A percentile compares a stretch with the other conserved stretches of the same genome.
phyloP scores from a whole-genome alignment of 2,888 invertebrate species.

The Magallana nippona region DNA sequence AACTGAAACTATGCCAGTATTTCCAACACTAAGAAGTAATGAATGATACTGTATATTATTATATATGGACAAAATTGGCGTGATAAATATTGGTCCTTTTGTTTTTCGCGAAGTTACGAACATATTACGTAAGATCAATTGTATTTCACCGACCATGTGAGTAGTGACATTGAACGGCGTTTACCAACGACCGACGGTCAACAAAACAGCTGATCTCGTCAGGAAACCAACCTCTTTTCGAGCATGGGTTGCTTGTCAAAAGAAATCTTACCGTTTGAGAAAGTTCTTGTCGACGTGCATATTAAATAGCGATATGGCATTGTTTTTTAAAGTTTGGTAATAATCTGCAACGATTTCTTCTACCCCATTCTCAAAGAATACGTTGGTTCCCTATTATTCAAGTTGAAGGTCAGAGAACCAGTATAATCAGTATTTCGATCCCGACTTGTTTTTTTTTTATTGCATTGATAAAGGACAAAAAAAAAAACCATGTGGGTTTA shows the following conservation, averaged over 20 bases:
- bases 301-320: slow-evolving; percentile 28
- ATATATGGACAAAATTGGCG: neutral
- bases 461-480: too few species aligned
- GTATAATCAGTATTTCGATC: slow-evolving; percentile 1
- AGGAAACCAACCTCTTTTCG: neutral
- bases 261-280: slow-evolving; percentile 22
- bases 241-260: neutral
- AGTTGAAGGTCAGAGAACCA: slow-evolving; percentile 33
- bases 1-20: too few species aligned
- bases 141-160: neutral
- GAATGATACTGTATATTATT: too few species aligned
- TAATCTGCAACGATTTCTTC: neutral
- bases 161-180: neutral
- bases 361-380: slow-evolving; percentile 26
- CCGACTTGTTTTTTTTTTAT: neutral
- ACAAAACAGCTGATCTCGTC: slow-evolving; percentile 25
- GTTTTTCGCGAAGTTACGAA: neutral
- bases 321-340: neutral
- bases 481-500: too few species aligned
- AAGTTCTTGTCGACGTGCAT: slow-evolving; percentile 22
- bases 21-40: too few species aligned
- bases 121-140: neutral
- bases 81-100: neutral
- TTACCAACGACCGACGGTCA: neutral
- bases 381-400: slow-evolving; percentile 11